Evolutionary conservation across 2,888 invertebrate genomes (phyloP).

Genomic region (Ophion ellenae): DNA sequence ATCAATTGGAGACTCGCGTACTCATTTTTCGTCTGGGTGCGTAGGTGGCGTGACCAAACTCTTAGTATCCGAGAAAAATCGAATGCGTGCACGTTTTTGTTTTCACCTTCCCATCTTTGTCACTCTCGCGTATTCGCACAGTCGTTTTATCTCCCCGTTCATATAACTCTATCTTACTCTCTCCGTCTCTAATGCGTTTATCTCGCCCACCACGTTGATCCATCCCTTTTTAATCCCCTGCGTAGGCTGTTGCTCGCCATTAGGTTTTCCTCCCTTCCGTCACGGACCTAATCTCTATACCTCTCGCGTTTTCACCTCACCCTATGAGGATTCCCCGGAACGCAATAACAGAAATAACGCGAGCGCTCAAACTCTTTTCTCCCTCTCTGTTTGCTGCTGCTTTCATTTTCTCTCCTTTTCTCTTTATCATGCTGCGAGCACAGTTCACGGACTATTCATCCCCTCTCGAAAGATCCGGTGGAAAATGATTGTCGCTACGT

Average conservation of each 20-base stretch:
- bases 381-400: background rate
- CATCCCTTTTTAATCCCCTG: conserved; percentile 59
- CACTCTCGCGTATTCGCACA: background rate
- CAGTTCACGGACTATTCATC: conserved; percentile 41
- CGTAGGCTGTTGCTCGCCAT: conserved; percentile 45
- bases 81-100: conserved; percentile 14
- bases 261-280: conserved; percentile 38
- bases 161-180: background rate
- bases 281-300: conserved; percentile 48
- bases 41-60: conserved; percentile 11
- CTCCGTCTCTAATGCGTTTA: conserved; percentile 31
- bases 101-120: conserved; percentile 12
- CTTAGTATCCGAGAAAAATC: conserved; percentile 27
- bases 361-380: conserved; percentile 22
- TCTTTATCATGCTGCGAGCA: conserved; percentile 26
- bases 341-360: conserved; percentile 61
- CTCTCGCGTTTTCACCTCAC: conserved; percentile 31
- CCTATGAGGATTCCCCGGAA: conserved; percentile 30
- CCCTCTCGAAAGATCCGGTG: conserved; percentile 24
- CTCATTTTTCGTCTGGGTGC: background rate
- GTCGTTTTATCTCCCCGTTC: conserved; percentile 4
- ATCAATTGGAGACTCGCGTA: conserved; percentile 1
- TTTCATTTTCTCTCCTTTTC: background rate
- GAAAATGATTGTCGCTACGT: conserved; percentile 38
- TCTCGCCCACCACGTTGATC: conserved; percentile 44